phyloP scores from a whole-genome alignment of 2,113 vertebrate species.

The Cyrtonyx montezumae region DNA sequence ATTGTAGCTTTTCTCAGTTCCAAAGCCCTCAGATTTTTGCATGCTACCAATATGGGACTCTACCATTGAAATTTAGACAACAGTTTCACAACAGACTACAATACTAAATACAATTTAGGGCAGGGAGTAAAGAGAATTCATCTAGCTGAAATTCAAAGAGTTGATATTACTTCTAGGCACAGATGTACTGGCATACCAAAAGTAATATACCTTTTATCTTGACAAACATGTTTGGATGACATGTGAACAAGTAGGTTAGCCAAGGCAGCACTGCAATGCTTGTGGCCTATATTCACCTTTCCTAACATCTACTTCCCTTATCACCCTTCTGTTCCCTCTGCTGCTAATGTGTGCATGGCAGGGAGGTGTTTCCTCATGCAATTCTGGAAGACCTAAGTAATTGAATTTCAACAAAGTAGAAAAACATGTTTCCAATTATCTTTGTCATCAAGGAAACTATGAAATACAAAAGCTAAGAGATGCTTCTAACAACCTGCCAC shows the following conservation, averaged over 20 bases:
- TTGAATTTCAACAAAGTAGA: neutral
- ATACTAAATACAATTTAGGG: neutral
- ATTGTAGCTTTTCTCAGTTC: neutral
- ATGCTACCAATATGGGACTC: neutral
- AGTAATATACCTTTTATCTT: slow-evolving; percentile 11
- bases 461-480: neutral
- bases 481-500: slow-evolving; percentile 33
- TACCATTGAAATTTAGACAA: neutral
- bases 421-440: neutral
- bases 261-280: neutral
- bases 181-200: neutral
- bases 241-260: neutral
- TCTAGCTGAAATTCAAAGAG: slow-evolving; percentile 33
- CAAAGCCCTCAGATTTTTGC: neutral
- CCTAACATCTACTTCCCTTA: neutral
- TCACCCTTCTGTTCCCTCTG: neutral
- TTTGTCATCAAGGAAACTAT: neutral
- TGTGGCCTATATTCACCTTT: neutral
- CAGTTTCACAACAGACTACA: neutral
- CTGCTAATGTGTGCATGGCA: rapidly evolving
- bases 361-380: neutral
- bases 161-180: neutral
- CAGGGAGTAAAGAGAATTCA: slow-evolving; percentile 10
- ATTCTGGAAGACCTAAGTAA: neutral
- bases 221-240: slow-evolving; percentile 1